A percentile compares a stretch with the other conserved stretches of the same genome.
phyloP scores from a whole-genome alignment of 2,113 vertebrate genomes.

The Salvator merianae region DNA sequence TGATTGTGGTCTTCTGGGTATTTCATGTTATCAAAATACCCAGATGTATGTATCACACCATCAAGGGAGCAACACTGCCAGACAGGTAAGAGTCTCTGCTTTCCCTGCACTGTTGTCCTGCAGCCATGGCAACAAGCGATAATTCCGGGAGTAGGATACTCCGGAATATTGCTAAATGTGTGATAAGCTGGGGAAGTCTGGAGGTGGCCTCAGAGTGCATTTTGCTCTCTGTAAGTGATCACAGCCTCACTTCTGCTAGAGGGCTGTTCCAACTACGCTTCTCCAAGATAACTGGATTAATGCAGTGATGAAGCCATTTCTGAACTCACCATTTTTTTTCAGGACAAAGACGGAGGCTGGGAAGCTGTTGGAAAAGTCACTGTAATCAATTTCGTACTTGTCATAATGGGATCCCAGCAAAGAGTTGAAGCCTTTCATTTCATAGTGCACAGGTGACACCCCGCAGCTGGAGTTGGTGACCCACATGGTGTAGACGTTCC shows the following conservation, averaged over 20 bases:
- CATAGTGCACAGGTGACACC: constrained; percentile 74
- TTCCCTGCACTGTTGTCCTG: no score
- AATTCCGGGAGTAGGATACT: no score
- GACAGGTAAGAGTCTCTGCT: no score
- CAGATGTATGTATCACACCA: no score
- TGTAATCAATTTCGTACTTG: constrained; percentile 81
- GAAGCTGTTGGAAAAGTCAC: constrained; percentile 69
- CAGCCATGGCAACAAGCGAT: no score
- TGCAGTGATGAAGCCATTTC: neutral
- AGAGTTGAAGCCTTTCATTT: constrained; percentile 83
- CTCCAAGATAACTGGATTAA: neutral
- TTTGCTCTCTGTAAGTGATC: no score
- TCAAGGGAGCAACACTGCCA: no score
- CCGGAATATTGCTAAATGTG: no score
- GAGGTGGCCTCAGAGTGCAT: no score
- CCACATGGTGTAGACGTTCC: constrained; percentile 83
- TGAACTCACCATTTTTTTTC: constrained; percentile 68
- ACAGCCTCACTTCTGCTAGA: neutral
- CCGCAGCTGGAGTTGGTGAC: constrained; percentile 68
- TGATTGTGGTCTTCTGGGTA: no score
- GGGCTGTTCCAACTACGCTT: neutral
- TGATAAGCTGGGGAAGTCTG: no score
- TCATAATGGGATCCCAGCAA: constrained; percentile 84
- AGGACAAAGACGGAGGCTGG: constrained; percentile 68
- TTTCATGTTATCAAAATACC: no score